Evolutionary conservation across 2,113 vertebrate species (phyloP).

Genomic region (Syrrhaptes paradoxus): DNA sequence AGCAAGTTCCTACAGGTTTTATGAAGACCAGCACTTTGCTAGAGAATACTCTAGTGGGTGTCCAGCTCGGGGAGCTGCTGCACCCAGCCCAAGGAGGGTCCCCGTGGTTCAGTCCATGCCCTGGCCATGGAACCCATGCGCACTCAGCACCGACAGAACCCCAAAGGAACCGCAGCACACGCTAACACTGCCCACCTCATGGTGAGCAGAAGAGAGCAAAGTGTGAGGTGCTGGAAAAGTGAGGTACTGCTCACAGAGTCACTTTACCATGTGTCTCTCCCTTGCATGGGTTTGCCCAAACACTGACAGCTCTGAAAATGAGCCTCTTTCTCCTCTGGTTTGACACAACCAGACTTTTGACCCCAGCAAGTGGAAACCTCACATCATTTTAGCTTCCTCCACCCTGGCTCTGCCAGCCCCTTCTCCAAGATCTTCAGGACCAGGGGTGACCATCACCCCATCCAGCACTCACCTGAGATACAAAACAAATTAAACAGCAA

Average conservation of each 20-base stretch:
- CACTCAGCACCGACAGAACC: neutral
- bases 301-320: neutral
- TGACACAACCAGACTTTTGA: neutral
- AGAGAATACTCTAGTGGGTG: neutral
- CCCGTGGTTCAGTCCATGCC: no score
- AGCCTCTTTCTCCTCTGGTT: neutral
- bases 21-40: neutral
- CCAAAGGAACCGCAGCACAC: neutral
- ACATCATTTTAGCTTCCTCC: neutral
- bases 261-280: neutral
- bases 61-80: neutral
- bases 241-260: neutral
- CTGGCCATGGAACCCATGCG: no score
- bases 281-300: neutral
- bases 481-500: neutral
- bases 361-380: neutral
- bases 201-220: neutral
- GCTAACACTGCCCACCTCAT: rapidly evolving
- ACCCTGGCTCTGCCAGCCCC: neutral
- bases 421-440: neutral
- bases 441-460: neutral
- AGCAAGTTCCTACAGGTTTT: neutral
- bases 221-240: no score
- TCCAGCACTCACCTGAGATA: neutral
- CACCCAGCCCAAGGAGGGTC: neutral